Evolutionary conservation across 2,888 invertebrate genomes (phyloP).

Genomic region (Dynastes tityus): DNA sequence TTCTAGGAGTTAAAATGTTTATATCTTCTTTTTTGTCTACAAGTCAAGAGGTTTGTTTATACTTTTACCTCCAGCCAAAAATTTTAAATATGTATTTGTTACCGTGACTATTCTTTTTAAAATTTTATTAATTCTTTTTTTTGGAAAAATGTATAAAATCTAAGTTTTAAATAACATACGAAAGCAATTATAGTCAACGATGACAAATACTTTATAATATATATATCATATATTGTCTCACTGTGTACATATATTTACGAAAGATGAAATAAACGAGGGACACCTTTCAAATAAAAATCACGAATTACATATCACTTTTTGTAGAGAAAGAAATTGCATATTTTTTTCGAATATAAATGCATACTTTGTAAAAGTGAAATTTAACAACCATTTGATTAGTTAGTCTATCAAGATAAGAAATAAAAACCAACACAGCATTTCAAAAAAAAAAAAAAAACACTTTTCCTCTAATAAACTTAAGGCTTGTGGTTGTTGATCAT

Average conservation of each 20-base stretch:
- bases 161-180: constrained; percentile 46
- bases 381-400: constrained; percentile 46
- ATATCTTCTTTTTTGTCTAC: constrained; percentile 31
- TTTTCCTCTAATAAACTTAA: not conserved
- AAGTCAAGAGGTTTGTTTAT: constrained; percentile 21
- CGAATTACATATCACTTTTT: constrained; percentile 40
- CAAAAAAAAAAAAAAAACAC: not conserved
- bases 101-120: constrained; percentile 49
- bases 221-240: constrained; percentile 48
- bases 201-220: constrained; percentile 50
- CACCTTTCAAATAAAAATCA: constrained; percentile 47
- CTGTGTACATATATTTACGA: constrained; percentile 45
- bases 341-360: constrained; percentile 42
- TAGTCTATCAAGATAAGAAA: constrained; percentile 42
- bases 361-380: constrained; percentile 34
- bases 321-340: constrained; percentile 39
- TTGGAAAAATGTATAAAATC: constrained; percentile 50
- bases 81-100: constrained; percentile 48
- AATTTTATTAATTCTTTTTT: constrained; percentile 28
- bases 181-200: constrained; percentile 49
- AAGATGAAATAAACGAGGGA: constrained; percentile 44
- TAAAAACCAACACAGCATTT: constrained; percentile 27
- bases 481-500: not conserved
- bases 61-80: constrained; percentile 28
- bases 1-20: constrained; percentile 43